These are phyloP conservation scores for Rachycentron canadum DNA, from an alignment of 2,797 vertebrate species.

Conservation along the genomic window DNA sequence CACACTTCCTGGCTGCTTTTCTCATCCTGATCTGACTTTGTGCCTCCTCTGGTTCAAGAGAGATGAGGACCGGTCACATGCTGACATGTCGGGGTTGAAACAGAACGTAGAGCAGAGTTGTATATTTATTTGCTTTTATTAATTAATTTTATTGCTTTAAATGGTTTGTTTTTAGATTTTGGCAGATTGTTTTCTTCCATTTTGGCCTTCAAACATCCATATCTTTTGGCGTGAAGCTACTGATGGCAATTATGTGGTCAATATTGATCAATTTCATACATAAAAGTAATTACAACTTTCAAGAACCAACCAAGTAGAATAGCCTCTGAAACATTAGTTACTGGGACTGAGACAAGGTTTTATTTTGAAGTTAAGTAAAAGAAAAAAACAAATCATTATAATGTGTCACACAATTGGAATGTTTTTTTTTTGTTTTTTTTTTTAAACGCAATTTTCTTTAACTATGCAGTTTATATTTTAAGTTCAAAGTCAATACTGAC, in stretches of 20 bases:
- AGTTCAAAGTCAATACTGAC: too few relatives aligned
- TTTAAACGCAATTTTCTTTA: too few relatives aligned
- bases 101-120: not conserved
- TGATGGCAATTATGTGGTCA: not conserved
- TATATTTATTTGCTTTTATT: not conserved
- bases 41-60: conserved; percentile 29
- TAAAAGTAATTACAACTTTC: not conserved
- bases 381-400: not conserved
- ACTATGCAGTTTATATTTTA: too few relatives aligned
- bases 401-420: not conserved
- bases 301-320: not conserved
- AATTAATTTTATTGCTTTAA: not conserved
- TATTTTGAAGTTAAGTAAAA: not conserved
- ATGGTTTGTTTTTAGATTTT: not conserved
- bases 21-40: conserved; percentile 38
- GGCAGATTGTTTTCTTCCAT: too few relatives aligned
- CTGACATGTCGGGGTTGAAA: conserved; percentile 47
- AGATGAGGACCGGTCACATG: conserved; percentile 16
- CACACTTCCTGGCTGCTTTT: conserved; percentile 54
- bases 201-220: too few relatives aligned
- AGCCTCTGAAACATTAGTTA: too few relatives aligned
- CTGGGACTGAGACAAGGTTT: too few relatives aligned
- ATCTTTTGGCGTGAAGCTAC: not conserved
- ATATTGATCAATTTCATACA: not conserved
- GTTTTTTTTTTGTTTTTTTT: too few relatives aligned